phyloP scores from a whole-genome alignment of 2,797 vertebrate genomes.

The Schizopygopsis pylzovi region DNA sequence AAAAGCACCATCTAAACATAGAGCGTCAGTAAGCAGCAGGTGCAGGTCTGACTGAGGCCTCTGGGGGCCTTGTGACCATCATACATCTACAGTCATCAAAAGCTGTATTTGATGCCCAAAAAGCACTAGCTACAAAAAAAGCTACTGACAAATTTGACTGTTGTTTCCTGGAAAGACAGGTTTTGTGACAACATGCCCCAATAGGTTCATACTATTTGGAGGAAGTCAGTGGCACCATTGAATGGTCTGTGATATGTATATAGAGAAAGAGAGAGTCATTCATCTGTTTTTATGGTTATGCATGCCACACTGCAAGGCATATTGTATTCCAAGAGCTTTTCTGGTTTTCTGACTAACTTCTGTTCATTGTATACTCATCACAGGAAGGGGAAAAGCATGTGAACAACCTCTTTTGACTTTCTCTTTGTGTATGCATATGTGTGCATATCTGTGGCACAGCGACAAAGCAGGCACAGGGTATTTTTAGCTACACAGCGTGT shows the following conservation, averaged over 20 bases:
- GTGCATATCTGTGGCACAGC: constrained; percentile 32
- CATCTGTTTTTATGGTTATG: not conserved
- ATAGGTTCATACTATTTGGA: not conserved
- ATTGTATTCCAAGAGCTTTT: constrained; percentile 3
- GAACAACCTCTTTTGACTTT: constrained; percentile 11
- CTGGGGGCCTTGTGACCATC: constrained; percentile 68
- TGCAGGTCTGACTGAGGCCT: constrained; percentile 63
- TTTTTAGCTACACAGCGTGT: constrained; percentile 21
- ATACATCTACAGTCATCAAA: not conserved
- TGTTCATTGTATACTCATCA: constrained; percentile 18
- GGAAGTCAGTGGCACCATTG: not conserved
- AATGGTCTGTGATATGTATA: not conserved
- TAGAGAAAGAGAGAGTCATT: not conserved
- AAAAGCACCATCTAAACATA: constrained; percentile 76
- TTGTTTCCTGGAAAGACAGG: not conserved
- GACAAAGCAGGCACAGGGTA: constrained; percentile 20
- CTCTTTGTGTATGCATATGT: constrained; percentile 16
- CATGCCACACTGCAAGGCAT: not conserved
- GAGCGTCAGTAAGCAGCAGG: constrained; percentile 69
- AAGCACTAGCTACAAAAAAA: not conserved
- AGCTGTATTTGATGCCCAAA: not conserved
- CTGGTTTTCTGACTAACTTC: not conserved
- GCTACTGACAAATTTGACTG: not conserved
- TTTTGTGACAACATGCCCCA: not conserved
- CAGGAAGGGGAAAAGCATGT: constrained; percentile 33